Base-by-base conservation (phyloP, 2,888 invertebrate species). In the Tridacna crocea region DNA sequence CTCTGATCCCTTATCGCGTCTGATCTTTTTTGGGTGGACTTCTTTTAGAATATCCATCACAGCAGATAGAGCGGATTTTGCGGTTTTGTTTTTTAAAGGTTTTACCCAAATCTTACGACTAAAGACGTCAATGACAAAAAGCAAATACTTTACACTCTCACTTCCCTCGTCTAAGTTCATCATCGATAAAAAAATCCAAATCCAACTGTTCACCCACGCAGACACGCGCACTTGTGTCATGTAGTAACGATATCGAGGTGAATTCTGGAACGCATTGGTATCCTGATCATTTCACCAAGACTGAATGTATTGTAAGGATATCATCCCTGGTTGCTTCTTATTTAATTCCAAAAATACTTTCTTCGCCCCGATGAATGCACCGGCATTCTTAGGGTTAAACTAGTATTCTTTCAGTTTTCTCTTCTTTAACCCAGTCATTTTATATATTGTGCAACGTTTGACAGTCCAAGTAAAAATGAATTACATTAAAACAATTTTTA, bases 101-200 rank as follows among this genome's bases (percentile, higher is more conserved):
- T 68, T 36, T 6, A 85, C 72, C 79, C 80, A 80, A 13, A 85
- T n/a, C n/a, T n/a, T n/a, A n/a, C n/a, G n/a, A n/a, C n/a, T n/a
- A n/a, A n/a, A n/a, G n/a, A n/a, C n/a, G n/a, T n/a, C n/a, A n/a
- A n/a, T n/a, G n/a, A n/a, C n/a, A n/a, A n/a, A n/a, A n/a, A n/a
- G n/a, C n/a, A n/a, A n/a, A n/a, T n/a, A n/a, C n/a, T n/a, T n/a
- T n/a, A n/a, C n/a, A n/a, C n/a, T n/a, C n/a, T n/a, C 77, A 51
- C 80, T 85, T 11, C 80, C 73, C 10, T 75, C 55, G 15, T 76
- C 26, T 36, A 82, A 26, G 24, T 82, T 73, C 2, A 47, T 46
- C 76, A 81, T 80, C 75, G 17, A n/a, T n/a, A n/a, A n/a, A n/a
- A n/a, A n/a, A n/a, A n/a, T n/a, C n/a, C n/a, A n/a, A n/a, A n/a